Base-by-base conservation (phyloP, 2,113 vertebrate species). In the Collichthys lucidus region DNA sequence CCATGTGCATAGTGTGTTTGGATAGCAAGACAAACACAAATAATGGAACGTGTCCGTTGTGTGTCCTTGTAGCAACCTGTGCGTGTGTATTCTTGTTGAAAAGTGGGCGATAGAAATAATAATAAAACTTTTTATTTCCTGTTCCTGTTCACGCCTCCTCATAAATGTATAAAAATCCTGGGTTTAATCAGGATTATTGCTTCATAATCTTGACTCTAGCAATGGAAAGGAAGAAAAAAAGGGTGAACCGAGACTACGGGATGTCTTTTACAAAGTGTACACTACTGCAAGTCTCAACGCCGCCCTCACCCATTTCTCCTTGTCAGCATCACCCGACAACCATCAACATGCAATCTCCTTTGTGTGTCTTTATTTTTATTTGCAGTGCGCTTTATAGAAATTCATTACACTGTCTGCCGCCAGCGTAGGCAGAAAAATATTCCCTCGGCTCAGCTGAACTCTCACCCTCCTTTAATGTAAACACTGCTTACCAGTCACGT, bases 281-380 rank as follows among this genome's bases (percentile, higher is more conserved):
- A 82, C 83, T n/a, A 5, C 79, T 82, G 79, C 89, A 90, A 88
- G 92, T 92, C 86, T 88, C 89, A 85, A 86, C 81, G 40, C 66
- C 64, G 4, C 82, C 89, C 77, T 82, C 77, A 16, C 57, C 70
- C 82, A 61, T 88, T 91, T 84, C 79, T 88, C 78, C 75, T 77
- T 77, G 89, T 92, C 92, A 92, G 90, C 93, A 93, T 89, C 76
- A 74, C 60, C 84, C 55, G 46, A 86, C 88, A 91, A 89, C 89
- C 82, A 93, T 91, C 93, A 92, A 86, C 90, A 87, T 66, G 80
- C 84, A 79, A 71, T 77, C 79, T 92, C 91, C 92, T 92, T 84
- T 90, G 90, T 93, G 92, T 89, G 84, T 93, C 91, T 92, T 94
- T 91, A 94, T 85, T 90, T 93, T 92, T 92, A 92, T 92, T 92